phyloP scores from a whole-genome alignment of 1,140 invertebrate species.

The Drosophila ogumai region DNA sequence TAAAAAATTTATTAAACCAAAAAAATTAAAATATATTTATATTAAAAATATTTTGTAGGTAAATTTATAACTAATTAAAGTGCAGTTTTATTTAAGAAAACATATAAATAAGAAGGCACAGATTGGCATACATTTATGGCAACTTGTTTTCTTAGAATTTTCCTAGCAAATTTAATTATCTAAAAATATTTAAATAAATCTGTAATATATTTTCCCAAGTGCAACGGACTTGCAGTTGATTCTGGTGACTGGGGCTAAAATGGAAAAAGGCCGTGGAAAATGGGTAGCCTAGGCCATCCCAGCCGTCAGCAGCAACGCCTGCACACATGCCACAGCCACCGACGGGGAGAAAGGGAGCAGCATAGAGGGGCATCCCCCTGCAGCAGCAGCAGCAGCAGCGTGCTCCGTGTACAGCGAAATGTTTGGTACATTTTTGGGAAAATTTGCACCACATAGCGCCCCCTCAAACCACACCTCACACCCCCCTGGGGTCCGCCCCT shows the following conservation, averaged over 20 bases:
- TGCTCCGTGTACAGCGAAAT: constrained; percentile 70
- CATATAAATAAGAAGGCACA: background rate
- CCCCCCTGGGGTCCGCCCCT: constrained; percentile 10
- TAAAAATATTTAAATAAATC: background rate
- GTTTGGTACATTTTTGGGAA: constrained; percentile 78
- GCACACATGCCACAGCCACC: constrained; percentile 59
- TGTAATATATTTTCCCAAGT: background rate
- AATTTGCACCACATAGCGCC: constrained; percentile 66
- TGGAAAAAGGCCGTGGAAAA: constrained; percentile 23
- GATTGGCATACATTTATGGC: background rate
- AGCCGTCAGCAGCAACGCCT: constrained; percentile 54
- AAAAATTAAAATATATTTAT: background rate
- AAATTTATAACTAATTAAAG: background rate
- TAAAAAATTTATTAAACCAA: background rate
- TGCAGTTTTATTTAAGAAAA: background rate
- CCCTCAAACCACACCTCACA: constrained; percentile 20
- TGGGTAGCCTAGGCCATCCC: constrained; percentile 35
- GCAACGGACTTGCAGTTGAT: constrained; percentile 25
- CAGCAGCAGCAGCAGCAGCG: constrained; percentile 20
- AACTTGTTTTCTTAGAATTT: no score
- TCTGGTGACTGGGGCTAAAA: constrained; percentile 7
- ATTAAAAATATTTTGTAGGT: background rate
- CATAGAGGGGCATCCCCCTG: background rate
- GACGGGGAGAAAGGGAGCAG: background rate
- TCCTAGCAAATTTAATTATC: no score